Evolutionary conservation across 2,797 vertebrate species (phyloP).

Genomic region (Gila robusta): DNA sequence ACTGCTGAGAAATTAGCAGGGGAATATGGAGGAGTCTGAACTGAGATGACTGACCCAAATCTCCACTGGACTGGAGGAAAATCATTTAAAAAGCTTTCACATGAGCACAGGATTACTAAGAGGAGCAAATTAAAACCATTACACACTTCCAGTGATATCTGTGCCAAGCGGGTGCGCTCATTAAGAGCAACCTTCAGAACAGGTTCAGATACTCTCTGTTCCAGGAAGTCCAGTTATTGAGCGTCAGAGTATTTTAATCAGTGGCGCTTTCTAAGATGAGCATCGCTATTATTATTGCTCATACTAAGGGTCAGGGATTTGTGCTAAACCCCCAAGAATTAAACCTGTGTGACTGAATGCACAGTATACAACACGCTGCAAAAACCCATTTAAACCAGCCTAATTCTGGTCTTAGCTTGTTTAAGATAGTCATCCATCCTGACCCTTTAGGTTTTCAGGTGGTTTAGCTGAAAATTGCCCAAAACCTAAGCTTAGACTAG

Average conservation of each 20-base stretch:
- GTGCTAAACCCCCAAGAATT: constrained; percentile 11
- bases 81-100: constrained; percentile 56
- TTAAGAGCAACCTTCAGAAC: constrained; percentile 35
- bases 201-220: constrained; percentile 12
- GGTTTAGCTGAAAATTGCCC: not conserved
- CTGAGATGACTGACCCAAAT: constrained; percentile 53
- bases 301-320: constrained; percentile 13
- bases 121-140: constrained; percentile 51
- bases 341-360: not conserved
- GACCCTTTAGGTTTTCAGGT: not conserved
- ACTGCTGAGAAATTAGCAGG: constrained; percentile 49
- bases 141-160: constrained; percentile 32
- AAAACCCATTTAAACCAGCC: not conserved
- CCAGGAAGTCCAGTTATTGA: constrained; percentile 2
- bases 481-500: not conserved
- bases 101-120: constrained; percentile 50
- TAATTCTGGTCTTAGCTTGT: not conserved
- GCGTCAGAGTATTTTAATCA: constrained; percentile 22
- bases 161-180: constrained; percentile 39
- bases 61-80: constrained; percentile 60
- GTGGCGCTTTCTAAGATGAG: not conserved
- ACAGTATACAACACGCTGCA: not conserved
- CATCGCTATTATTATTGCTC: not conserved
- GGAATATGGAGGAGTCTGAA: constrained; percentile 38
- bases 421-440: not conserved